phyloP scores from a whole-genome alignment of 1,140 invertebrate genomes.

The Leptopilina clavipes region DNA sequence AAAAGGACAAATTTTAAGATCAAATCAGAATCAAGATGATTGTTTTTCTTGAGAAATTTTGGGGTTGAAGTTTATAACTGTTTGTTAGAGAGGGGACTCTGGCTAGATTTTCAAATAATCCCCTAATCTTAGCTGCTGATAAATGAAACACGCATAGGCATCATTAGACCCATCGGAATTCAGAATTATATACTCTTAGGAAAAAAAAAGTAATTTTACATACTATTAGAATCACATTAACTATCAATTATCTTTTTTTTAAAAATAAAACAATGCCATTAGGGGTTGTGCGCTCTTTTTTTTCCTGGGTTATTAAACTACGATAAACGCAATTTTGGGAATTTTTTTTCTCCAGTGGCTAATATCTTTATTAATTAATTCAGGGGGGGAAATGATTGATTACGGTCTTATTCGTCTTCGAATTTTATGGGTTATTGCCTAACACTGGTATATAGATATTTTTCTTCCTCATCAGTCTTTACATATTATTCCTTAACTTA shows the following conservation, averaged over 20 bases:
- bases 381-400: background rate
- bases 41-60: background rate
- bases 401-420: background rate
- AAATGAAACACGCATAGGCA: constrained; percentile 3
- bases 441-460: too few species aligned
- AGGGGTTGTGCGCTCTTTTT: background rate
- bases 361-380: background rate
- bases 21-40: background rate
- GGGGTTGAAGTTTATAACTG: background rate
- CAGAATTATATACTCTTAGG: background rate
- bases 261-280: background rate
- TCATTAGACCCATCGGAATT: constrained; percentile 3
- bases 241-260: background rate
- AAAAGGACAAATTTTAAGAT: background rate
- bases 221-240: background rate
- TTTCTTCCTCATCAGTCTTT: too few species aligned
- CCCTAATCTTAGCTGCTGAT: background rate
- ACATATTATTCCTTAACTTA: too few species aligned
- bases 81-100: background rate
- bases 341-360: background rate
- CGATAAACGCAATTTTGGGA: background rate
- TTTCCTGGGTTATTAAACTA: background rate
- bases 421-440: background rate
- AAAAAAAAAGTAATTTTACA: background rate
- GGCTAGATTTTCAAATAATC: too few species aligned